Evolutionary conservation across 2,888 invertebrate species (phyloP), one percentile per base, ranked within the genome.

Genomic region (Oxyscelio sp.): DNA sequence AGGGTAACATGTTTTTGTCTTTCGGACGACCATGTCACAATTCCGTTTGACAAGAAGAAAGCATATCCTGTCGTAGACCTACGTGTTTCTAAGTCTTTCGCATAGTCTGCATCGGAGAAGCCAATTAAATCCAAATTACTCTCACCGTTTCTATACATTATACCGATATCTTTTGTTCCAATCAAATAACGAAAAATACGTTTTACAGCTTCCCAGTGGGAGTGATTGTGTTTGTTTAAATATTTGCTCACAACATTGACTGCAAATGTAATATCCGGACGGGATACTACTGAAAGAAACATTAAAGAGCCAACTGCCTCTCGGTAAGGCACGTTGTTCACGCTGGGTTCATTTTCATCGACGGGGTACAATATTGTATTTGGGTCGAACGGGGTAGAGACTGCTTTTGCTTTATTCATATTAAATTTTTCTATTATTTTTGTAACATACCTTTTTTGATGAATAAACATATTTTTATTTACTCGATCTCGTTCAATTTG

Each of bases 41-140:
- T 61, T 9, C 75, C 78, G 43, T 78, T 74, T 50, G 61, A 63
- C 6, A 89, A 52, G 19, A 75, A 61, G 21, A 88, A 86, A 2
- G 87, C 58, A 58, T 87, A 88, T 3, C 89, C 89, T 11, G 86
- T 84, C 1, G 86, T 88, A n/a, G 89, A 91, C 58, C 65, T 73
- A 27, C 87, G 63, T 0, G 85, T 87, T 13, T 73, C 52, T 0
- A 50, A 8, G 54, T 88, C 87, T 2, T 74, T 81, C 5, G 87
- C 88, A 24, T 75, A 89, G 43, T 90, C 87, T 3, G 87, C 63
- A 11, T 54, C 54, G n/a, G 19, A 27, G n/a, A 13, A 50, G 1
- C 54, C 54, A 9, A 27, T 9, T 5, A 27, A 4, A 0, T 54
- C 4, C 17, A 6, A 27, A 4, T n/a, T 22, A 88, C 88, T 17